A percentile compares a stretch with the other conserved stretches of the same genome.
phyloP scores from a whole-genome alignment of 2,113 vertebrate species.

The Rhinolophus ferrumequinum region DNA sequence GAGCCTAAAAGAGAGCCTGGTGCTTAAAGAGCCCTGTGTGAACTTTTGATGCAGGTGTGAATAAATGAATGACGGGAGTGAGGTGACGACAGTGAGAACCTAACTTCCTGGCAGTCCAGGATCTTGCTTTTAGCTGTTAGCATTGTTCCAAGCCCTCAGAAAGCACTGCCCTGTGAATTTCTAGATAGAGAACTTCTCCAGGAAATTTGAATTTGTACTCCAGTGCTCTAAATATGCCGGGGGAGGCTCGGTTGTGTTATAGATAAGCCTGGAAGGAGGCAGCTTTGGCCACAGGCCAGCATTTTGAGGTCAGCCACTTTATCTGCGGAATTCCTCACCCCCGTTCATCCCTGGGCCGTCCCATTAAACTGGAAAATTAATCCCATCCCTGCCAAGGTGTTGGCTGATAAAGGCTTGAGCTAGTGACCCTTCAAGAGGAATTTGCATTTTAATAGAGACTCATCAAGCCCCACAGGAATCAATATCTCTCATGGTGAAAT shows the following conservation, averaged over 20 bases:
- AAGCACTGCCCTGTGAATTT: background rate
- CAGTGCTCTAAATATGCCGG: background rate
- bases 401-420: slow-evolving; percentile 74
- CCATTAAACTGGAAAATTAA: slow-evolving; percentile 77
- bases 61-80: background rate
- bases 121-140: background rate
- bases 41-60: background rate
- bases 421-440: slow-evolving; percentile 67
- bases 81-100: background rate
- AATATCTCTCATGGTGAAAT: slow-evolving; percentile 50
- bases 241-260: background rate
- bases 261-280: background rate
- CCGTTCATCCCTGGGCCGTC: slow-evolving; percentile 40
- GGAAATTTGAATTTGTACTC: slow-evolving; percentile 54
- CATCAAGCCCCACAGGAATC: slow-evolving; percentile 69
- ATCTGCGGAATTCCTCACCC: slow-evolving; percentile 44
- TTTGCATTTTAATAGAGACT: slow-evolving; percentile 81
- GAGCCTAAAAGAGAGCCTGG: background rate
- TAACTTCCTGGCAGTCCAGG: background rate
- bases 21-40: background rate
- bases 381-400: slow-evolving; percentile 59
- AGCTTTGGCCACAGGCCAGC: slow-evolving; percentile 54
- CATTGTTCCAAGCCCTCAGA: background rate
- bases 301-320: slow-evolving; percentile 54
- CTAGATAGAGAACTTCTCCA: slow-evolving; percentile 41